A percentile compares a stretch with the other conserved stretches of the same genome.
Conservation (phyloP, 1,140 invertebrate species). For the Lamellibrachia luymesi region DNA sequence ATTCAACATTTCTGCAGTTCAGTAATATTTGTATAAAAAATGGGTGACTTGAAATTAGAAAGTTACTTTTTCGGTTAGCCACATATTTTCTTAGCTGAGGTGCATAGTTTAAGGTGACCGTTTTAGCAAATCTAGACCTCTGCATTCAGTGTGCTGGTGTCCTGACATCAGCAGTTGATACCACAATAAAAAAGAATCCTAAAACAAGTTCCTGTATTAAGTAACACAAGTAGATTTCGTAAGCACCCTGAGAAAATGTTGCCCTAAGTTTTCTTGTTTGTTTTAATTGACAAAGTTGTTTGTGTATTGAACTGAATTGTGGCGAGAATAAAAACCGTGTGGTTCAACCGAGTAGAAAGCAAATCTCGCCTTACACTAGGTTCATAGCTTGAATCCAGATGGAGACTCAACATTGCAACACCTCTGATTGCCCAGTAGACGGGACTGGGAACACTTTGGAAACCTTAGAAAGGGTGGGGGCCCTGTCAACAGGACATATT, state of each 20-base stretch:
- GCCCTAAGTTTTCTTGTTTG: background rate
- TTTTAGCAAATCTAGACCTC: background rate
- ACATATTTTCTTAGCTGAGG: background rate
- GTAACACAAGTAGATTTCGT: background rate
- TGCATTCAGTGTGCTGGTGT: background rate
- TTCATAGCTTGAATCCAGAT: background rate
- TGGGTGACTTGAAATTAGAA: too few relatives aligned
- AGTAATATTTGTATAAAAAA: background rate
- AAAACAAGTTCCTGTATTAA: background rate
- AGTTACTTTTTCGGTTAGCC: background rate
- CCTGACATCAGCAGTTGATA: background rate
- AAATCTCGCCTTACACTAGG: background rate
- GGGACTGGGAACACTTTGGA: background rate
- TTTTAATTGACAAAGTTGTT: background rate
- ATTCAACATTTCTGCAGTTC: background rate
- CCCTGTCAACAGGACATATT: background rate
- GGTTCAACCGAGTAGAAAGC: background rate
- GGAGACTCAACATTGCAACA: background rate
- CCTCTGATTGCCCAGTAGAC: too few relatives aligned
- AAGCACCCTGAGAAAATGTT: background rate
- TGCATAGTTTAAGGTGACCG: background rate
- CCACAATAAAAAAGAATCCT: background rate
- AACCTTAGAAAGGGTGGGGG: background rate
- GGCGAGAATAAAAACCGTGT: background rate
- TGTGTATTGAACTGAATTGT: background rate